These are phyloP conservation scores for Takifugu bimaculatus DNA, from an alignment of 2,113 vertebrate species.

Conservation along the genomic window DNA sequence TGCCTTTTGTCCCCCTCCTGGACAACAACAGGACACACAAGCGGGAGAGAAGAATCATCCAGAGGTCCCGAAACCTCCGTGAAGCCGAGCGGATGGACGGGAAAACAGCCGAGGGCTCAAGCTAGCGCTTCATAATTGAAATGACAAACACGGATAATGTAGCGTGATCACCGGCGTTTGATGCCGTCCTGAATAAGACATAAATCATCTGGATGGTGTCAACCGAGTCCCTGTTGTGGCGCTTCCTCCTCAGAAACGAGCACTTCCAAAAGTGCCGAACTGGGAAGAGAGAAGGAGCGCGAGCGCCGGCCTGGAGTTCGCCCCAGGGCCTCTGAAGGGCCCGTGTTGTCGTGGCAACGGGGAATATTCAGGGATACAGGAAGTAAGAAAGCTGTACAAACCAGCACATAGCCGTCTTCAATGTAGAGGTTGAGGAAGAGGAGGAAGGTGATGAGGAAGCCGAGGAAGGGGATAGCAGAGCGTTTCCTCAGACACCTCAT, in stretches of 20 bases:
- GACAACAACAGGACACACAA: conserved; percentile 47
- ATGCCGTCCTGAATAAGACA: conserved; percentile 61
- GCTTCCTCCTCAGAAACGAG: conserved; percentile 31
- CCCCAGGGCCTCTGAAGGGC: no score
- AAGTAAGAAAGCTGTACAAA: conserved; percentile 63
- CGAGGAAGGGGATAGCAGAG: conserved; percentile 90
- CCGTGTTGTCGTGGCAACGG: no score
- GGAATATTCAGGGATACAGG: background rate
- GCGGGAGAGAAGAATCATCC: background rate
- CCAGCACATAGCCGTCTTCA: conserved; percentile 94
- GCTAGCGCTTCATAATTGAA: conserved; percentile 59
- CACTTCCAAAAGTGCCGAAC: conserved; percentile 14
- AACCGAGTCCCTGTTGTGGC: conserved; percentile 38
- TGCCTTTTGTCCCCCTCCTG: conserved; percentile 92
- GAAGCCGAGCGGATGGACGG: conserved; percentile 23
- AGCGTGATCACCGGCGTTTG: conserved; percentile 51
- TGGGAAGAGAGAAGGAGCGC: background rate
- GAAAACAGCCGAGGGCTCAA: conserved; percentile 22
- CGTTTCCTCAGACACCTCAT: conserved; percentile 97
- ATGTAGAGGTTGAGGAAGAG: conserved; percentile 97
- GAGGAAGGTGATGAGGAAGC: conserved; percentile 89
- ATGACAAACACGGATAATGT: conserved; percentile 59
- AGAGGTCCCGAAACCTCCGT: conserved; percentile 23
- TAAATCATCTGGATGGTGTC: conserved; percentile 44
- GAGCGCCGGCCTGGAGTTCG: background rate